These are phyloP conservation scores for Orgyia antiqua DNA, from an alignment of 2,888 invertebrate species.

Conservation along the genomic window DNA sequence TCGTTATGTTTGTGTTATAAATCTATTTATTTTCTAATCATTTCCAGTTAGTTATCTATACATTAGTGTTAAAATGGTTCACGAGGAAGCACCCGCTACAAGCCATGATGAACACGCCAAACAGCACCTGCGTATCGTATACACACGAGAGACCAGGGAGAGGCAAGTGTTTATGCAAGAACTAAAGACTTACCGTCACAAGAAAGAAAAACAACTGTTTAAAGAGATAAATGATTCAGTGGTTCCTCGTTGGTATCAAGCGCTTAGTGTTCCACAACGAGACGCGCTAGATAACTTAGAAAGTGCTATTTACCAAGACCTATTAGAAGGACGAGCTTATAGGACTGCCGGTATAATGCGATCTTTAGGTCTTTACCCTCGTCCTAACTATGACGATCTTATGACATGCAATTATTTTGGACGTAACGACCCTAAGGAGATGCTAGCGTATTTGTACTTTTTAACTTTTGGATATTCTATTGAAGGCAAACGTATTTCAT, in stretches of 20 bases:
- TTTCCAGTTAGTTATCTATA: too few species aligned
- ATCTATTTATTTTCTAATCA: background rate
- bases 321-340: slow-evolving; percentile 52
- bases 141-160: slow-evolving; percentile 45
- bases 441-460: slow-evolving; percentile 56
- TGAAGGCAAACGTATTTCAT: slow-evolving; percentile 43
- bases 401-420: slow-evolving; percentile 51
- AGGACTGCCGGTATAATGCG: slow-evolving; percentile 40
- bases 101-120: slow-evolving; percentile 35
- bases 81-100: slow-evolving; percentile 30
- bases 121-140: slow-evolving; percentile 43
- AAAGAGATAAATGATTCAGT: slow-evolving; percentile 31
- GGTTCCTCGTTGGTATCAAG: slow-evolving; percentile 65
- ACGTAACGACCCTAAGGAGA: slow-evolving; percentile 51
- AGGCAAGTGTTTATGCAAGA: slow-evolving; percentile 57
- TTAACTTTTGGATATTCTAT: slow-evolving; percentile 45
- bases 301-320: slow-evolving; percentile 52
- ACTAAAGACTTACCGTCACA: slow-evolving; percentile 43
- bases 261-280: slow-evolving; percentile 56
- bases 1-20: slow-evolving; percentile 1
- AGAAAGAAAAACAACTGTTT: slow-evolving; percentile 30
- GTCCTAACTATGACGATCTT: slow-evolving; percentile 42
- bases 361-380: slow-evolving; percentile 48
- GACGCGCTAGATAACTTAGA: slow-evolving; percentile 45
- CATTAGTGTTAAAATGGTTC: slow-evolving; percentile 28